Evolutionary conservation across 2,797 vertebrate genomes (phyloP), one percentile per base, ranked within the genome.

Genomic region (Melanotaenia nigrans): DNA sequence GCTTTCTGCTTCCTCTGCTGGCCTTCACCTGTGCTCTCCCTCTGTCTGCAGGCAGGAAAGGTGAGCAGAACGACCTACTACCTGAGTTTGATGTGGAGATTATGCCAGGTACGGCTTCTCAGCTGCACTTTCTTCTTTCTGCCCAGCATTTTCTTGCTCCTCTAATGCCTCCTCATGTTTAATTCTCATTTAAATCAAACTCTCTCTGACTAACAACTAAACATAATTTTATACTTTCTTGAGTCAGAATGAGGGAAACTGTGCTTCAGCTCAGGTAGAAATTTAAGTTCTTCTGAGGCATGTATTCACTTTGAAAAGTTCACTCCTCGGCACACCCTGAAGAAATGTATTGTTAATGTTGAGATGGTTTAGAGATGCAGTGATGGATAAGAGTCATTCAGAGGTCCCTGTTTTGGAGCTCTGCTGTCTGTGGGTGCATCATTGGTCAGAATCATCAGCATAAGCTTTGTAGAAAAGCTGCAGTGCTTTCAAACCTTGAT

Each of bases 41-140:
- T 96, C 94, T 96, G 93, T 96, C 92, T 97, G 95, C 95, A 99
- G 98, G 97, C 95, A 97, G 96, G 95, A 98, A 95, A 97, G 96
- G 97, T 96, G 94, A 95, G 94, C 94, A 94, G 95, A 95, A 96
- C 93, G 97, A 98, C 94, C 93, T 99, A 93, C 96, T 99, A 93
- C 98, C 98, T 96, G 97, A 95, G 94, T 98, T 99, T 97, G 97
- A 98, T 95, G 94, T 97, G 96, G 96, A 98, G 94, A 93, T 99
- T 93, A 99, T 99, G 97, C 96, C 97, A 99, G 98, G 98, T 99
- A 99, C 85, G 93, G 93, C 81, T 81, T 91, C 90, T 73, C 81
- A 68, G 79, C 84, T 85, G 84, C 83, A 78, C 87, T 89, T 86
- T 77, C 62, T 59, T 77, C 90, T 83, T 89, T 89, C 88, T 89